Evolutionary conservation across 2,888 invertebrate species (phyloP), one percentile per base, ranked within the genome.

Genomic region (Orchesellides sinensis): DNA sequence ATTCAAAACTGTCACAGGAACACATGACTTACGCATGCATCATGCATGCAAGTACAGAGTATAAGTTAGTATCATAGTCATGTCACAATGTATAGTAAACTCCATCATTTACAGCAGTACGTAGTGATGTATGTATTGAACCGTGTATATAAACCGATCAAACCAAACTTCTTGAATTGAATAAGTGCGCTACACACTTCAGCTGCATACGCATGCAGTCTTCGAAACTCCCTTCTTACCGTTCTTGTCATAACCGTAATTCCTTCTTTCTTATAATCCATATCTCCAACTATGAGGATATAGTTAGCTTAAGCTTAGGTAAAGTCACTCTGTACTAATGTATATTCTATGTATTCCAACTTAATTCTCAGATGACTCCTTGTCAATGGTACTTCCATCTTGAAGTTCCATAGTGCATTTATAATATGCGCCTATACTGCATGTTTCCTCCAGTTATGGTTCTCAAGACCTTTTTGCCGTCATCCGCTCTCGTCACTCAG

Each of bases 401-500:
- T 49, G 61, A 19, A 8, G 12, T 27, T 29, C 49, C 29, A 77
- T 61, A 69, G 52, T 69, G 77, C 77, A 77, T 68, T 69, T 69
- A 68, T 68, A 77, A 69, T 68, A 77, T 74, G 25, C 74, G 8
- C 5, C 56, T 52, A 8, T n/a, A n/a, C n/a, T n/a, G 52, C 8
- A 52, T n/a, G 8, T 52, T 68, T 77, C 23, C 32, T 47, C 17
- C 52, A 27, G 27, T 45, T 68, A 68, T 69, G 68, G 59, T 69
- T 69, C 77, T 69, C 35, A 66, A 65, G 66, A 66, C 75, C 66
- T 56, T 56, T 56, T 29, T 49, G 19, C 59, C 59, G 59, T 77
- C 69, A 77, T 77, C 77, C 77, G 77, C 59, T 77, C 77, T 77
- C 68, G 77, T 77, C 77, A 77, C 77, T 69, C 56, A 35, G 59